Base-by-base conservation (phyloP, 1,140 invertebrate species). In the Zaprionus lachaisei region DNA sequence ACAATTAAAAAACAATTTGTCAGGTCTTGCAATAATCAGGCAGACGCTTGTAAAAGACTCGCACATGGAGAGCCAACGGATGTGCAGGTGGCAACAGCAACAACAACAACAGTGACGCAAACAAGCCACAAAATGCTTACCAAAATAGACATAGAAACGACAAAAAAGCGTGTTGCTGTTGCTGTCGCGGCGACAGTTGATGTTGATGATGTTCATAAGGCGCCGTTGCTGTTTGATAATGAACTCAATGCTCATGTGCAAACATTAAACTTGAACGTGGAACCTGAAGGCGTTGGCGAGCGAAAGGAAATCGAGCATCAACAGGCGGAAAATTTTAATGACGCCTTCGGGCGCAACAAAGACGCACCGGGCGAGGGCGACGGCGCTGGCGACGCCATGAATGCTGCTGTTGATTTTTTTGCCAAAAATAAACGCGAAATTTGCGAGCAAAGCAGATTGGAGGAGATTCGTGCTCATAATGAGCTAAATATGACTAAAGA, bases 291-390 rank as follows among this genome's bases (percentile, higher is more conserved):
- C 72, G 82, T 80, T 79, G 81, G 85, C 85, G 76, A 90, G 71
- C 80, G 37, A 76, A 80, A 81, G 82, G 85, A 90, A 89, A 90
- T 89, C 47, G 86, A 89, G 85, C 85, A 89, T 90, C 85, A 89
- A 89, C 85, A 90, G 85, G 85, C 85, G 85, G 85, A 89, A 89
- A 89, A 89, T 89, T 83, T 90, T 89, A 90, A 89, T 89, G 85
- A 90, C 85, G 85, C 85, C 81, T 89, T 83, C 72, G 77, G 38
- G 58, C 26, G 37, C 22, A 51, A 34, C 14, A 60, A 47, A 28
- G 24, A 61, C 31, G 28, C 15, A n/a, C 9, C 14, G 15, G 14
- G 7, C 22, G 15, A 37, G 34, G 54, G 20, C 47, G 22, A 49
- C 54, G 61, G 24, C 51, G 61, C 60, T 57, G 72, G 80, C 81